Percentiles rank a stretch among this genome's conserved stretches.
Conservation (phyloP, 2,888 invertebrate species). For the Pterobdella sp. region DNA sequence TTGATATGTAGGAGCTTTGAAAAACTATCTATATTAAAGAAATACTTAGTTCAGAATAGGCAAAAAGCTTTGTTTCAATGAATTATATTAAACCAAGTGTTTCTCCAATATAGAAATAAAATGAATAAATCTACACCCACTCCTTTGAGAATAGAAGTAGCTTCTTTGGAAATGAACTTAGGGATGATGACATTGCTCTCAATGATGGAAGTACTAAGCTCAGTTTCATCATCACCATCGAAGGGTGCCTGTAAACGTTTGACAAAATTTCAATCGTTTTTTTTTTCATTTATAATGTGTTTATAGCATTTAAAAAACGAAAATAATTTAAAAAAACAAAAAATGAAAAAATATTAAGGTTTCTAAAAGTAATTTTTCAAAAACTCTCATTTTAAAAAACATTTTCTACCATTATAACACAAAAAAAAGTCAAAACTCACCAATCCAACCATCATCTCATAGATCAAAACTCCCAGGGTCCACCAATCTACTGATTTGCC, state of each 20-base stretch:
- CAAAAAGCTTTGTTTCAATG: no score
- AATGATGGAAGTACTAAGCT: constrained; percentile 92
- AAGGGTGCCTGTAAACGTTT: constrained; percentile 71
- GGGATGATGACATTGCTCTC: constrained; percentile 98
- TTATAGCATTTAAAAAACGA: no score
- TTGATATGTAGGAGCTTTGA: no score
- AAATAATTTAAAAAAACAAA: background rate
- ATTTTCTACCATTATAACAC: background rate
- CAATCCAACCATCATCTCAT: constrained; percentile 21
- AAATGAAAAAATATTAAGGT: background rate
- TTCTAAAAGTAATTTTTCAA: background rate
- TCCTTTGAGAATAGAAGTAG: constrained; percentile 91
- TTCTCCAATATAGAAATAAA: background rate
- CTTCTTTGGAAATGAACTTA: constrained; percentile 77
- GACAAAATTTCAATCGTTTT: background rate
- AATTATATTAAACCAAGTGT: background rate
- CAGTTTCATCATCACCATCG: constrained; percentile 97
- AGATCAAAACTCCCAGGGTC: constrained; percentile 21
- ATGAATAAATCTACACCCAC: constrained; percentile 55
- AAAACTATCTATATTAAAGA: no score
- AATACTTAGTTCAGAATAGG: no score
- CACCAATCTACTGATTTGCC: constrained; percentile 24
- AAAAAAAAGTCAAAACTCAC: background rate
- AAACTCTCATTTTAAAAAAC: background rate
- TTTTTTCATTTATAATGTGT: background rate